These are phyloP conservation scores for Chiloscyllium punctatum DNA, from an alignment of 2,797 vertebrate genomes.

Conservation along the genomic window DNA sequence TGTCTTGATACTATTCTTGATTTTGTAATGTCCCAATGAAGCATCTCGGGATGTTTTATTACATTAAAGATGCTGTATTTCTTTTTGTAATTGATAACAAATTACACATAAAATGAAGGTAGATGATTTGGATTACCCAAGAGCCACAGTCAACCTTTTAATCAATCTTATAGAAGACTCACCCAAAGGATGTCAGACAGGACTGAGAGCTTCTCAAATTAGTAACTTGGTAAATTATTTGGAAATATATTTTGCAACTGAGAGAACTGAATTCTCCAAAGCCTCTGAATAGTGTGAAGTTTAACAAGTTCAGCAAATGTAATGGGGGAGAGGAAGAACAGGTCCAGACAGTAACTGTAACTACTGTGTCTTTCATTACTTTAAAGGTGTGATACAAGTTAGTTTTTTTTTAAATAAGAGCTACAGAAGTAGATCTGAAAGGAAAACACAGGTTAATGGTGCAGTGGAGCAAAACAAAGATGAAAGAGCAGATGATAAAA, in stretches of 20 bases:
- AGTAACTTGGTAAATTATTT: not conserved
- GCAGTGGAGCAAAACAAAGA: not conserved
- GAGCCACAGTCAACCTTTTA: not conserved
- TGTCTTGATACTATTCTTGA: not conserved
- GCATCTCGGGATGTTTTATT: not conserved
- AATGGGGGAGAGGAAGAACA: not conserved
- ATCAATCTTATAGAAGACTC: not conserved
- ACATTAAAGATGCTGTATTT: not conserved
- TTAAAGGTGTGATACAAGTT: not conserved
- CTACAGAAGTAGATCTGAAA: not conserved
- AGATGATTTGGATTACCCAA: not conserved
- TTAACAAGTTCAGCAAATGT: not conserved
- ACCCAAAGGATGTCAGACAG: not conserved
- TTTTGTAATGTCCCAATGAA: not conserved
- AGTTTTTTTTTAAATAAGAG: not conserved
- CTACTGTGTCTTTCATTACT: not conserved
- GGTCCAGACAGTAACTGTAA: not conserved
- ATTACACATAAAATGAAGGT: not conserved
- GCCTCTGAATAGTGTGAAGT: not conserved
- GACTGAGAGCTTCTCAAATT: not conserved
- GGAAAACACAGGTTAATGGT: not conserved
- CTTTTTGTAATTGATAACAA: not conserved
- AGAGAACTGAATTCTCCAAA: not conserved
- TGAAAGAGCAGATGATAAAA: not conserved
- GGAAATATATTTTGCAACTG: not conserved